Evolutionary conservation across 2,888 invertebrate genomes (phyloP).

Genomic region (Acanthosoma haemorrhoidale): DNA sequence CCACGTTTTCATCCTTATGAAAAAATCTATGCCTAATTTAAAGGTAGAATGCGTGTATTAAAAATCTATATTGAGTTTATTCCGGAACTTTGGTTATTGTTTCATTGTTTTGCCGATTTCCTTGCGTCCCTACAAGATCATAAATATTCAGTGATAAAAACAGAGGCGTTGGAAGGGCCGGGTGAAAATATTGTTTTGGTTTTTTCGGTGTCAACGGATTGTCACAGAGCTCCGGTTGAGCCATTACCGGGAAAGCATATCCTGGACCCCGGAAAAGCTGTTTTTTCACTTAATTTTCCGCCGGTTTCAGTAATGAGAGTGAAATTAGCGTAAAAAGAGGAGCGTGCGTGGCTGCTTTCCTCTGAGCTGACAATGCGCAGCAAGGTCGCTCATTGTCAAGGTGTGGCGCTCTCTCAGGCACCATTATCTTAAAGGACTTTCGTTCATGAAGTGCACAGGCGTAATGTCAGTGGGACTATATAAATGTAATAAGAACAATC

Average conservation of each 20-base stretch:
- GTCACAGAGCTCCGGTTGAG: neutral
- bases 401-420: neutral
- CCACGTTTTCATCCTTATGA: too few relatives aligned
- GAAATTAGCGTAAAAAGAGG: constrained; percentile 10
- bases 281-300: neutral
- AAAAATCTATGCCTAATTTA: too few relatives aligned
- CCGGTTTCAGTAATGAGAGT: constrained; percentile 3
- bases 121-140: too few relatives aligned
- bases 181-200: neutral
- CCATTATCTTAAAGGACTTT: neutral
- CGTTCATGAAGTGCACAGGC: too few relatives aligned
- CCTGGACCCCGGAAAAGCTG: too few relatives aligned
- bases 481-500: too few relatives aligned
- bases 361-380: neutral
- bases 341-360: constrained; percentile 1
- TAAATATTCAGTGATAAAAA: neutral
- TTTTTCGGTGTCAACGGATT: neutral
- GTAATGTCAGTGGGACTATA: too few relatives aligned
- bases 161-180: neutral
- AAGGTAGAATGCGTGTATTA: too few relatives aligned
- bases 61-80: too few relatives aligned
- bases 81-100: neutral
- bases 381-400: constrained; percentile 10
- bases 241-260: constrained; percentile 6
- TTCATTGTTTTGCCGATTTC: neutral